phyloP scores from a whole-genome alignment of 2,113 vertebrate species.

The Ctenodactylus gundi region DNA sequence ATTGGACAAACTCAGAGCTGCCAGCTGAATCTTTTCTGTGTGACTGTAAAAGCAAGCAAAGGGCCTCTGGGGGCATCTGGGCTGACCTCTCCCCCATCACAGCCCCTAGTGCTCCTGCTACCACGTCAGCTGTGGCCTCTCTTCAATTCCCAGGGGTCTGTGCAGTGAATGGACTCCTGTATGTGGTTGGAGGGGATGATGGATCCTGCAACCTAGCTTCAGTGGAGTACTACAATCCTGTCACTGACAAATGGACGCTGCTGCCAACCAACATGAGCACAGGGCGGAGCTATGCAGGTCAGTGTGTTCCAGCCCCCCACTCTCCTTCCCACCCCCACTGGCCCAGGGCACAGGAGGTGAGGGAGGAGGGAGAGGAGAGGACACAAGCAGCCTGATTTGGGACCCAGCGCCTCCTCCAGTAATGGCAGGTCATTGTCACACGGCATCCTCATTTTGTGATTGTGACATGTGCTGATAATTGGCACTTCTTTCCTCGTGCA shows the following conservation, averaged over 20 bases:
- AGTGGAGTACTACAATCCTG: conserved; percentile 95
- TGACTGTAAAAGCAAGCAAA: background rate
- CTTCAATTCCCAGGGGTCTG: conserved; percentile 89
- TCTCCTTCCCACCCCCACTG: background rate
- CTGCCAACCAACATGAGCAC: conserved; percentile 97
- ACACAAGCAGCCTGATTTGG: background rate
- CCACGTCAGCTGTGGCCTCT: background rate
- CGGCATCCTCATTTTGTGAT: background rate
- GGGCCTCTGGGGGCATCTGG: accelerated
- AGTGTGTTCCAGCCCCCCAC: background rate
- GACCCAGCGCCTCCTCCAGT: background rate
- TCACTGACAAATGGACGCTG: conserved; percentile 95
- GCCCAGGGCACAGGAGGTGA: accelerated
- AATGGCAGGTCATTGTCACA: background rate
- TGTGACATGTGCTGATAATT: background rate
- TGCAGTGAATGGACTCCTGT: conserved; percentile 94
- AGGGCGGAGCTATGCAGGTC: conserved; percentile 96
- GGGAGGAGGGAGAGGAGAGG: background rate
- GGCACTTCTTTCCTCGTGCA: background rate
- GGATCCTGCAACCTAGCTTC: conserved; percentile 97
- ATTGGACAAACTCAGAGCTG: background rate
- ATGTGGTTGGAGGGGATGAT: conserved; percentile 96
- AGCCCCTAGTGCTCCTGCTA: accelerated
- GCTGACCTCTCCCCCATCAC: accelerated
- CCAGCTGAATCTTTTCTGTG: background rate